phyloP scores from a whole-genome alignment of 2,888 invertebrate species.

The Agrypnus murinus region DNA sequence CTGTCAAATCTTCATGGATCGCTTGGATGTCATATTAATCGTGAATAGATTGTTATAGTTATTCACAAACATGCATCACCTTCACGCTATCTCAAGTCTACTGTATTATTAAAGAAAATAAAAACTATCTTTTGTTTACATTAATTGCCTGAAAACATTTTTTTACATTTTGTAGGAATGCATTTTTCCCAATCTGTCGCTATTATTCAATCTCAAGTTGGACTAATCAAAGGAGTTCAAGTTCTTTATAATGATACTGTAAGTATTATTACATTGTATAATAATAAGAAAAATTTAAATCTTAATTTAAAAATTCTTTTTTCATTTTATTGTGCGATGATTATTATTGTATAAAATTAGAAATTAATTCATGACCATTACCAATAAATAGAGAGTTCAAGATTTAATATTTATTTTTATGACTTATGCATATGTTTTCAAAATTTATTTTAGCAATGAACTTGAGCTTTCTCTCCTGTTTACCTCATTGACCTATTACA shows the following conservation, averaged over 20 bases:
- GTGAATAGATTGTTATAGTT: too few species aligned
- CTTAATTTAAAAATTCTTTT: too few species aligned
- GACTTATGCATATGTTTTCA: slow-evolving; percentile 8
- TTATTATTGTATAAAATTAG: too few species aligned
- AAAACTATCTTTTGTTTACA: too few species aligned
- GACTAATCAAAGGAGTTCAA: slow-evolving; percentile 95
- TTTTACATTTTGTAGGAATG: slow-evolving; percentile 82
- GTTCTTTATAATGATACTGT: slow-evolving; percentile 97
- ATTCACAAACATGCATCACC: too few species aligned
- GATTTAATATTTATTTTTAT: background rate
- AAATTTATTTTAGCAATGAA: slow-evolving; percentile 28
- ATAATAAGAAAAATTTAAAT: background rate
- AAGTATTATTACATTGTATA: slow-evolving; percentile 70
- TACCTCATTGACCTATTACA: slow-evolving; percentile 28
- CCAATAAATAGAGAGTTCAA: too few species aligned
- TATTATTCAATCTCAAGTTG: slow-evolving; percentile 96
- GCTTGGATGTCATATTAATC: too few species aligned
- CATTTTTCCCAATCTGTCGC: slow-evolving; percentile 98
- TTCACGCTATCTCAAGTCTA: too few species aligned
- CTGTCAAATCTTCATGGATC: too few species aligned
- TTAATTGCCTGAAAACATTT: slow-evolving; percentile 59
- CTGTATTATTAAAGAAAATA: too few species aligned
- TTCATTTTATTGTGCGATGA: too few species aligned
- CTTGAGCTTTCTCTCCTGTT: slow-evolving; percentile 13
- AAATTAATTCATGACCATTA: too few species aligned